Evolutionary conservation across 1,140 invertebrate species (phyloP).

Genomic region (Meloidogyne exigua): DNA sequence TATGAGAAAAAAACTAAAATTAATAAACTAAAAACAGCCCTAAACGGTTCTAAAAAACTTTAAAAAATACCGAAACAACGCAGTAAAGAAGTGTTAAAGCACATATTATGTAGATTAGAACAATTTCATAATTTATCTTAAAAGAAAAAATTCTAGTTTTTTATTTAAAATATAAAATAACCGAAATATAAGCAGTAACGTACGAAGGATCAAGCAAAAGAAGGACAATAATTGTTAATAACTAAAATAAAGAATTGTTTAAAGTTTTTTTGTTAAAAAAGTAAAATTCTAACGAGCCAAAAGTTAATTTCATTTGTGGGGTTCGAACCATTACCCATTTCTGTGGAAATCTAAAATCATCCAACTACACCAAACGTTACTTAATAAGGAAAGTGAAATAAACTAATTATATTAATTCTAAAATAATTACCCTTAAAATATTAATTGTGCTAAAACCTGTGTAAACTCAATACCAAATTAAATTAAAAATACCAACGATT

Average conservation of each 20-base stretch:
- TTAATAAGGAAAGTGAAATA: no score
- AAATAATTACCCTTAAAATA: no score
- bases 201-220: conserved; percentile 48
- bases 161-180: conserved; percentile 38
- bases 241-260: conserved; percentile 19
- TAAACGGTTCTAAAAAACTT: conserved; percentile 22
- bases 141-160: not conserved
- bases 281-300: no score
- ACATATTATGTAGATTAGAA: conserved; percentile 50
- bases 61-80: conserved; percentile 36
- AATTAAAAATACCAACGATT: conserved; percentile 26
- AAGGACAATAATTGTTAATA: conserved; percentile 49
- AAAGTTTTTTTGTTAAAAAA: not conserved
- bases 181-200: conserved; percentile 51
- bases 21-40: no score
- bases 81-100: conserved; percentile 47
- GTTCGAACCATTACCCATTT: not conserved
- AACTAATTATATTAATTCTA: no score
- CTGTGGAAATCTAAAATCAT: not conserved
- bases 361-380: not conserved
- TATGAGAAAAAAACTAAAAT: no score
- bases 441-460: no score
- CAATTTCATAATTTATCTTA: conserved; percentile 33
- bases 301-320: not conserved
- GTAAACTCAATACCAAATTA: not conserved